These are phyloP conservation scores for Sialia sialis DNA, from an alignment of 2,113 vertebrate genomes.

Conservation along the genomic window DNA sequence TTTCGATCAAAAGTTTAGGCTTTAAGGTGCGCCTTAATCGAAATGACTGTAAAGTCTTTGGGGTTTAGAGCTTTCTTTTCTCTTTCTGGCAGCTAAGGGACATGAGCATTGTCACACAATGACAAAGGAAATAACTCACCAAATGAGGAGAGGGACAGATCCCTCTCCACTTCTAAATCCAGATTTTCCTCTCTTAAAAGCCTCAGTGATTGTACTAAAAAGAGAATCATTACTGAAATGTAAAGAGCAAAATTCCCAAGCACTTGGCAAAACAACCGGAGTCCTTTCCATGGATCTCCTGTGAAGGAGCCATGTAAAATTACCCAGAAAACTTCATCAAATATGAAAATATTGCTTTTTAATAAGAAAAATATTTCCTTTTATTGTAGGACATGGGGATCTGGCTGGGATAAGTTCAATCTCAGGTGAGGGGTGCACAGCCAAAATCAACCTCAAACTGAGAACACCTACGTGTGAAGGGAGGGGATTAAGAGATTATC, in stretches of 20 bases:
- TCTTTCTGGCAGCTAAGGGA: neutral
- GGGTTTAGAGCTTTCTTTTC: neutral
- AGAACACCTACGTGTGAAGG: accelerated
- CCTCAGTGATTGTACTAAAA: neutral
- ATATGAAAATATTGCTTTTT: no score
- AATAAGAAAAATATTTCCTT: neutral
- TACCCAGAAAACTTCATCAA: neutral
- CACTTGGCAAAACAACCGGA: neutral
- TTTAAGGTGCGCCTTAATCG: no score
- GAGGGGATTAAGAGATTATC: neutral
- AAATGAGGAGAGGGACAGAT: neutral
- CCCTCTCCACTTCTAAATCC: neutral
- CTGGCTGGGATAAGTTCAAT: neutral
- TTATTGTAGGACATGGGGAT: neutral
- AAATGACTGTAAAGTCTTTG: no score
- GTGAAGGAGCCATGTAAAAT: neutral
- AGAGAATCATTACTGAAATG: accelerated
- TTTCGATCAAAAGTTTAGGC: no score
- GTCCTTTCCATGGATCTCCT: neutral
- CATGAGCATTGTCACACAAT: accelerated
- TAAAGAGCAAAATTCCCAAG: neutral
- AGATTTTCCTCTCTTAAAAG: neutral
- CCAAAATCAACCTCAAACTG: neutral
- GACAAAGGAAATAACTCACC: neutral
- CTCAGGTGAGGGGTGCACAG: neutral